A percentile compares a stretch with the other conserved stretches of the same genome.
Conservation (phyloP, 1,140 invertebrate genomes). For the Drosophila pseudoobscura region DNA sequence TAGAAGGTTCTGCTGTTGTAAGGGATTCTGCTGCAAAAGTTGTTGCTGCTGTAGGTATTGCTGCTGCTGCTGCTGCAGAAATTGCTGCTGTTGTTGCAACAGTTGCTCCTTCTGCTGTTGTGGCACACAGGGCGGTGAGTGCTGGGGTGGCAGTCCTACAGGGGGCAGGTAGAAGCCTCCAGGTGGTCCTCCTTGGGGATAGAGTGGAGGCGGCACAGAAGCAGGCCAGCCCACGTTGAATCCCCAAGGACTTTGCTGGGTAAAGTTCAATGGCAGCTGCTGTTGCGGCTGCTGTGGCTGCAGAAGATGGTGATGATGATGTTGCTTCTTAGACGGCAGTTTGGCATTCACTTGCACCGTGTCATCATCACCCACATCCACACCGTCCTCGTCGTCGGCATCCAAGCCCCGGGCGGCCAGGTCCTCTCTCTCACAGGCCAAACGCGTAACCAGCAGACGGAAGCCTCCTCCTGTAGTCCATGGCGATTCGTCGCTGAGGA, state of each 20-base stretch:
- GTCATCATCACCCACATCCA: conserved; percentile 55
- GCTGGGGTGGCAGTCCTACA: conserved; percentile 2
- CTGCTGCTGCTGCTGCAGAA: conserved; percentile 18
- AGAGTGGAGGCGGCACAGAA: conserved; percentile 5
- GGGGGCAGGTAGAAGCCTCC: conserved; percentile 13
- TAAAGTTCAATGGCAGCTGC: conserved; percentile 17
- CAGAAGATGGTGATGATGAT: conserved; percentile 40
- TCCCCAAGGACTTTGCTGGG: conserved; percentile 25
- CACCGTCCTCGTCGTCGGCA: conserved; percentile 26
- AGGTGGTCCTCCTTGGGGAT: neutral
- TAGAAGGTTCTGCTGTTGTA: conserved; percentile 22
- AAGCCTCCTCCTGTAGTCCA: conserved; percentile 84
- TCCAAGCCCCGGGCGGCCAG: conserved; percentile 45
- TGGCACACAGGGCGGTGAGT: conserved; percentile 9
- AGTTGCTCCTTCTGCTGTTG: conserved; percentile 20
- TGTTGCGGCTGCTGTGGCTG: conserved; percentile 28
- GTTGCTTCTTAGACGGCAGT: conserved; percentile 51
- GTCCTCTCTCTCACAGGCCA: conserved; percentile 80
- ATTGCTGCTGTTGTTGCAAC: conserved; percentile 9
- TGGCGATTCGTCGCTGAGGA: conserved; percentile 72
- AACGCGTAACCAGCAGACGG: conserved; percentile 84
- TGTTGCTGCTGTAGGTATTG: conserved; percentile 17
- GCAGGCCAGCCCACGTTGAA: neutral
- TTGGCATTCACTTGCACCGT: conserved; percentile 63
- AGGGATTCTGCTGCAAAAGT: neutral